Evolutionary conservation across 1,140 invertebrate genomes (phyloP).

Genomic region (Lethocerus indicus): DNA sequence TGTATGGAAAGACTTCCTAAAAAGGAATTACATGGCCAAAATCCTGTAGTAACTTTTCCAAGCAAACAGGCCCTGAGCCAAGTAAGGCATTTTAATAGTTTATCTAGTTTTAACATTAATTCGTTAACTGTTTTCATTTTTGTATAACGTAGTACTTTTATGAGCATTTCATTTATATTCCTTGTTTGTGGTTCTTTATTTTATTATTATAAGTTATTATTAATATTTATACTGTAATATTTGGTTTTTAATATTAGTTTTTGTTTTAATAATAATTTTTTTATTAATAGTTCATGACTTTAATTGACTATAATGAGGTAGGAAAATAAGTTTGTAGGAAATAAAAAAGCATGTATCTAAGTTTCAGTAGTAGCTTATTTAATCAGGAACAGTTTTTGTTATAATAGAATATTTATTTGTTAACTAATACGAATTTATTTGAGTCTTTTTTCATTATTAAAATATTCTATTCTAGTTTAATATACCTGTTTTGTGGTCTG

Average conservation of each 20-base stretch:
- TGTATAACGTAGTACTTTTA: background rate
- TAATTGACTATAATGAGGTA: too few relatives aligned
- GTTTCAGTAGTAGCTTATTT: too few relatives aligned
- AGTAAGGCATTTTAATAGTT: conserved; percentile 19
- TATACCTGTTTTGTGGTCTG: too few relatives aligned
- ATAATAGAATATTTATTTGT: too few relatives aligned
- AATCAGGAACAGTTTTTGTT: too few relatives aligned
- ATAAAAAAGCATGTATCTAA: too few relatives aligned
- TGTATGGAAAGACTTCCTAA: conserved; percentile 86
- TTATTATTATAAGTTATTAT: background rate
- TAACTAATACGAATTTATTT: too few relatives aligned
- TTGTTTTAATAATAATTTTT: too few relatives aligned
- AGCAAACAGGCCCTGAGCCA: conserved; percentile 72
- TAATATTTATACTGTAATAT: background rate
- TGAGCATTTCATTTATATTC: background rate
- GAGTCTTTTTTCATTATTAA: too few relatives aligned
- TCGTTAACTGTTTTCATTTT: background rate
- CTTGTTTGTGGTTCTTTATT: background rate
- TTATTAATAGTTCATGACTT: too few relatives aligned
- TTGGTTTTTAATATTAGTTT: background rate
- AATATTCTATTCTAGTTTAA: too few relatives aligned
- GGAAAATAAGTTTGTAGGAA: too few relatives aligned
- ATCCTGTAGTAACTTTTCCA: conserved; percentile 83
- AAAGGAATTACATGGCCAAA: conserved; percentile 89
- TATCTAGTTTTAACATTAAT: background rate